A percentile compares a stretch with the other conserved stretches of the same genome.
Conservation (phyloP, 2,797 vertebrate species). For the Diglossa cyanea region DNA sequence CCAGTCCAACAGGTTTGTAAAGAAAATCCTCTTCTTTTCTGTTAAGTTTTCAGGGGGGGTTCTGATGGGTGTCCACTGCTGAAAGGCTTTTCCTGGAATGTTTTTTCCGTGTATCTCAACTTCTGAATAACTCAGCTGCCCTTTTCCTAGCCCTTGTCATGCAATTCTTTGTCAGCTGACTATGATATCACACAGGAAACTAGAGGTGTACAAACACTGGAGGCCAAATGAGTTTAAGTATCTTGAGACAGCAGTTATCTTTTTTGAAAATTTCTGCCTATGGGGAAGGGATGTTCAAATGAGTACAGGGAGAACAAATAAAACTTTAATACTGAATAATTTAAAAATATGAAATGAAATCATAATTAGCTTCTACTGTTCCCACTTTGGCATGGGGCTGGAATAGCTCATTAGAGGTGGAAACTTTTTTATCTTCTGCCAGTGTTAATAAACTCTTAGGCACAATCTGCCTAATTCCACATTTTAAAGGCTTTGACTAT, state of each 20-base stretch:
- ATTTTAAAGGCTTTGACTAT: not conserved
- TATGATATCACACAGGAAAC: not conserved
- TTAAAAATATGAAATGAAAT: slow-evolving; percentile 15
- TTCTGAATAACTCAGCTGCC: not conserved
- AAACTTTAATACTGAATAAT: not conserved
- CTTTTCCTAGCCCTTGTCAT: not conserved
- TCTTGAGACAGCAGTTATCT: not conserved
- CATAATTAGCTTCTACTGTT: not conserved
- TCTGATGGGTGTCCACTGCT: not conserved
- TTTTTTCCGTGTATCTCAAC: not conserved
- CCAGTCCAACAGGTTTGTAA: not conserved
- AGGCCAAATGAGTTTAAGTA: not conserved
- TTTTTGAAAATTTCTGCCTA: not conserved
- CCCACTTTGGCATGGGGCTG: not conserved
- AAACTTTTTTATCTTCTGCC: not conserved
- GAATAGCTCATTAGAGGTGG: not conserved
- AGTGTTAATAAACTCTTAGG: not conserved
- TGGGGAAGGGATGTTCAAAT: not conserved
- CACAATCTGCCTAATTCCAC: not conserved
- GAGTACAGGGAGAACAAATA: not conserved
- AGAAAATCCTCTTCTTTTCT: not conserved
- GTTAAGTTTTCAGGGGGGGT: not conserved
- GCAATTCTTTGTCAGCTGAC: not conserved
- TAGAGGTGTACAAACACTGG: not conserved
- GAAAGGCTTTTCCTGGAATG: not conserved